Evolutionary conservation across 2,113 vertebrate species (phyloP).

Genomic region (Tenebrosternarchus preto): DNA sequence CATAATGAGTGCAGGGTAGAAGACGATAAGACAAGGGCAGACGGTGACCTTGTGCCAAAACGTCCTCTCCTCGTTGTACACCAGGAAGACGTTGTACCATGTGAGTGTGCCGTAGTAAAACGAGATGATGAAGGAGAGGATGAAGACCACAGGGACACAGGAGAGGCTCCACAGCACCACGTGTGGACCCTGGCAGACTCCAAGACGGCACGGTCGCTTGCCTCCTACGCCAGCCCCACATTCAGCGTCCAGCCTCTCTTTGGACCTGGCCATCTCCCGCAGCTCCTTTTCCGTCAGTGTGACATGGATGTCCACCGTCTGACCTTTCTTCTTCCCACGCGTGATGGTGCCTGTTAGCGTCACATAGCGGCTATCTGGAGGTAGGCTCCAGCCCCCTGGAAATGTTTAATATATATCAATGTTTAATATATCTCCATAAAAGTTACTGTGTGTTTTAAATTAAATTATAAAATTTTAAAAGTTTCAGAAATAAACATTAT

Average conservation of each 20-base stretch:
- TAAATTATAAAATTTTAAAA: not conserved
- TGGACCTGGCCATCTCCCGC: slow-evolving; percentile 87
- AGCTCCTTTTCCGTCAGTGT: slow-evolving; percentile 92
- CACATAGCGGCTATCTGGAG: slow-evolving; percentile 91
- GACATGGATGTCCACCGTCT: slow-evolving; percentile 97
- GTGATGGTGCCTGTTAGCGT: slow-evolving; percentile 98
- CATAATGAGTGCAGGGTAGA: slow-evolving; percentile 96
- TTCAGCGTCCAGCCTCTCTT: slow-evolving; percentile 79
- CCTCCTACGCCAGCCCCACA: slow-evolving; percentile 72
- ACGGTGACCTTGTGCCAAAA: slow-evolving; percentile 98
- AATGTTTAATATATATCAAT: not conserved
- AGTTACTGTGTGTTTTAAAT: not conserved
- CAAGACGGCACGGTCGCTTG: slow-evolving; percentile 78
- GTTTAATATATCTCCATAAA: not conserved
- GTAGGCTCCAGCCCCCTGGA: slow-evolving; percentile 81
- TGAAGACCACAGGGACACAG: slow-evolving; percentile 90
- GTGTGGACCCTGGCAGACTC: slow-evolving; percentile 85
- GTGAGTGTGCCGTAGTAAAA: slow-evolving; percentile 99
- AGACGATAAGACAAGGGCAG: slow-evolving; percentile 94
- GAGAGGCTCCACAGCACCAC: slow-evolving; percentile 91
- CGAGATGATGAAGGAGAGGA: slow-evolving; percentile 92
- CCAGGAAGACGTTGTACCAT: slow-evolving; percentile 98
- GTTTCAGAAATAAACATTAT: not conserved
- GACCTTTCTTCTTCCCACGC: slow-evolving; percentile 96
- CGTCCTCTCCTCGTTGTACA: slow-evolving; percentile 98